phyloP scores from a whole-genome alignment of 2,888 invertebrate genomes.

The Carpatolechia fugitivella region DNA sequence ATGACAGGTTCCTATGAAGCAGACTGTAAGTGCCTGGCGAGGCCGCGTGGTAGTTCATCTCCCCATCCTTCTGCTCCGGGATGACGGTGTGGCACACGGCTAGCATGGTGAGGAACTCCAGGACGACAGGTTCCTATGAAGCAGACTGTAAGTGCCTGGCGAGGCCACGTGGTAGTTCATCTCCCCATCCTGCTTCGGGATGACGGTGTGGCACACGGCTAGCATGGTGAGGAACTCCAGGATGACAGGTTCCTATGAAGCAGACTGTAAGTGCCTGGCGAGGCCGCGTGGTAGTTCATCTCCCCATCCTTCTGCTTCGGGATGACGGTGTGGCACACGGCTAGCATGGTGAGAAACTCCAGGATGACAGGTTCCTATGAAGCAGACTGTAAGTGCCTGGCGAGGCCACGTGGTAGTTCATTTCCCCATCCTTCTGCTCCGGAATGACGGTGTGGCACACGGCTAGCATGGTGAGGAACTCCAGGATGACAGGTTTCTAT shows the following conservation, averaged over 20 bases:
- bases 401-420: conserved; percentile 97
- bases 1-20: too few relatives aligned
- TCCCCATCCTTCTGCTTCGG: too few relatives aligned
- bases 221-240: too few relatives aligned
- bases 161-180: conserved; percentile 27
- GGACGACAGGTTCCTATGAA: conserved; percentile 81
- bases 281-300: too few relatives aligned
- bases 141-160: conserved; percentile 47
- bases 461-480: conserved; percentile 95
- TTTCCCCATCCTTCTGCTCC: conserved; percentile 81
- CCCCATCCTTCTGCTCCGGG: conserved; percentile 85
- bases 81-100: conserved; percentile 99
- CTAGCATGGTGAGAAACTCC: too few relatives aligned
- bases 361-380: too few relatives aligned
- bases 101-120: conserved; percentile 93
- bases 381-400: conserved; percentile 88
- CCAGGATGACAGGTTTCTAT: conserved; percentile 80
- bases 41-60: conserved; percentile 86
- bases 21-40: conserved; percentile 41
- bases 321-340: too few relatives aligned
- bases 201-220: too few relatives aligned
- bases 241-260: too few relatives aligned
- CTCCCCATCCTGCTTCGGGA: background rate
- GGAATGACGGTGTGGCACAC: conserved; percentile 99
- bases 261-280: too few relatives aligned